Conservation (phyloP, 2,797 vertebrate genomes). For the Odontamblyopus lacepedii region DNA sequence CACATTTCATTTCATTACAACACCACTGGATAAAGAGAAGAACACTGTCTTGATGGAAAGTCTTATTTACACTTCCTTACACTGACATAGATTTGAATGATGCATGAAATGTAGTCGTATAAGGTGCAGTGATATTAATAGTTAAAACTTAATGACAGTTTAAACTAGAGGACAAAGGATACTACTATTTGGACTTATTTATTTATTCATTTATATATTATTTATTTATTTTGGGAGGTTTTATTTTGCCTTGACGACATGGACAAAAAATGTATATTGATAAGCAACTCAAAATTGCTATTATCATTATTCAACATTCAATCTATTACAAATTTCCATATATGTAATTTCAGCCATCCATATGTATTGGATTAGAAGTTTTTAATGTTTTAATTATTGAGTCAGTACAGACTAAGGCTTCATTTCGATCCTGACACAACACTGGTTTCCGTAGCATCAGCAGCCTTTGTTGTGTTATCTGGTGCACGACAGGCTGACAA, state of each 20-base stretch:
- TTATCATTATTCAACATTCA: too few species aligned
- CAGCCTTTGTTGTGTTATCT: conserved; percentile 76
- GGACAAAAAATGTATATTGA: too few species aligned
- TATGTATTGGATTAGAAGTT: not conserved
- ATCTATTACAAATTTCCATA: not conserved
- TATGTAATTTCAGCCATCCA: not conserved
- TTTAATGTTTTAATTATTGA: not conserved
- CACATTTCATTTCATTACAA: conserved; percentile 77
- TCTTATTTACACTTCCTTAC: conserved; percentile 64
- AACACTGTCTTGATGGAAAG: conserved; percentile 69
- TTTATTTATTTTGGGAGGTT: not conserved
- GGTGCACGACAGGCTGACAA: conserved; percentile 82
- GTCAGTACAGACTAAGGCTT: conserved; percentile 36
- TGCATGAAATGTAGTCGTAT: not conserved
- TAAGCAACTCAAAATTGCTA: too few species aligned
- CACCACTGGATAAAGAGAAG: conserved; percentile 62
- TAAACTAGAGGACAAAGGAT: not conserved
- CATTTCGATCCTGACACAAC: conserved; percentile 46
- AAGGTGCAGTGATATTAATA: not conserved
- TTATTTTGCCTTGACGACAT: not conserved
- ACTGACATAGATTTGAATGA: conserved; percentile 8
- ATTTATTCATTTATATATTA: not conserved
- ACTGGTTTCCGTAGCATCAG: conserved; percentile 68
- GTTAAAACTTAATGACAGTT: not conserved
- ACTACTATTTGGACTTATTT: not conserved